A percentile compares a stretch with the other conserved stretches of the same genome.
phyloP scores from a whole-genome alignment of 2,113 vertebrate genomes.

The Actenoides lindsayi region DNA sequence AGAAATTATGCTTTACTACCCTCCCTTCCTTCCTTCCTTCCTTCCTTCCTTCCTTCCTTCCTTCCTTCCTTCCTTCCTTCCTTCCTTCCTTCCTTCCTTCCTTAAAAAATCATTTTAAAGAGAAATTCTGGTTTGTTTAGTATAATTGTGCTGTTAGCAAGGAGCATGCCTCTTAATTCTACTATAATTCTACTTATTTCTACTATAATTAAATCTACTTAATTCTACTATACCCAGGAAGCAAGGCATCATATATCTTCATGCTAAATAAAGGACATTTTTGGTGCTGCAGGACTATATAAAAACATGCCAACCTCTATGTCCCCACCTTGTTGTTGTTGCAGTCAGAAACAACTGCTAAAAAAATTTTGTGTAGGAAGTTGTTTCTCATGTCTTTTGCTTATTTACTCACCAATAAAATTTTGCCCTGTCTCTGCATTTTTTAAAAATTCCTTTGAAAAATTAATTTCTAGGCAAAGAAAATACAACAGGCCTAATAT shows the following conservation, averaged over 20 bases:
- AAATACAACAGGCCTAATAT: neutral
- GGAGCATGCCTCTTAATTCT: neutral
- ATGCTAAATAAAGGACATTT: neutral
- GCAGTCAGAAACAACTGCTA: neutral
- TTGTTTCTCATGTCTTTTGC: neutral
- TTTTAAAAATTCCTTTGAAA: neutral
- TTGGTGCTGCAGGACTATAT: neutral
- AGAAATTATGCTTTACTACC: neutral
- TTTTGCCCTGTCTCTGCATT: neutral
- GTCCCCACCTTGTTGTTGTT: neutral
- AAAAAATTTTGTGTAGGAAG: neutral
- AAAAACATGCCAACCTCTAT: neutral
- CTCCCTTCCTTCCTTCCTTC: no score
- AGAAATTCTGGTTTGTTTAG: neutral
- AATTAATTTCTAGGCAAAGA: neutral
- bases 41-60: no score
- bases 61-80: no score
- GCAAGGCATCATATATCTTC: neutral
- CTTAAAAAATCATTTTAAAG: neutral
- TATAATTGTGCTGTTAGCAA: neutral
- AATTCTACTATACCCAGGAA: neutral
- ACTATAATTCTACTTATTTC: no score
- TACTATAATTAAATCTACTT: neutral
- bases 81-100: no score
- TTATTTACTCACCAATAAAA: neutral